Conservation (phyloP, 2,888 invertebrate genomes). For the Orthonevra nobilis region DNA sequence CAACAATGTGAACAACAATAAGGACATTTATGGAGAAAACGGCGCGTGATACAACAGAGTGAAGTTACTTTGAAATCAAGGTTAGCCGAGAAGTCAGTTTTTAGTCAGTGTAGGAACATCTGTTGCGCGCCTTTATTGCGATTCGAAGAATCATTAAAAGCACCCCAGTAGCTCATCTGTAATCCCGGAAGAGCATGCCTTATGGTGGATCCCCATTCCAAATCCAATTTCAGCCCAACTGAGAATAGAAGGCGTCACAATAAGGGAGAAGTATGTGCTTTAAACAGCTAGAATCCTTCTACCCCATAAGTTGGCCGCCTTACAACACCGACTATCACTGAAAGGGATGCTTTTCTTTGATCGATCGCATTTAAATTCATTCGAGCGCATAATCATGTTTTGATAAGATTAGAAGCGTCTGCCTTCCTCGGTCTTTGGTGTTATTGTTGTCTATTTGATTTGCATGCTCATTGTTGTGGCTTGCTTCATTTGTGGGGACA, state of each 20-base stretch:
- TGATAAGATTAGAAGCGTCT: slow-evolving; percentile 52
- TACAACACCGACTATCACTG: slow-evolving; percentile 6
- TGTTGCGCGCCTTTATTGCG: slow-evolving; percentile 28
- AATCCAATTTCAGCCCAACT: slow-evolving; percentile 3
- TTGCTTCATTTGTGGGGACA: not conserved
- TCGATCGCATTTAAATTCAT: slow-evolving; percentile 59
- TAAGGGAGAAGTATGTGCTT: not conserved
- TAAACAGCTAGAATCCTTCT: not conserved
- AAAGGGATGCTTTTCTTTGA: slow-evolving; percentile 47
- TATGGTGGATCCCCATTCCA: slow-evolving; percentile 12
- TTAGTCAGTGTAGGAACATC: slow-evolving; percentile 15
- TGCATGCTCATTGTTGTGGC: slow-evolving; percentile 4
- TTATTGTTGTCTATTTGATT: slow-evolving; percentile 32
- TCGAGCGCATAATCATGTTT: slow-evolving; percentile 53
- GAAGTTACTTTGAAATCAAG: slow-evolving; percentile 35
- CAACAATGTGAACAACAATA: not conserved
- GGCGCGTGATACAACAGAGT: not conserved
- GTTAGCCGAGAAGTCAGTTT: not conserved
- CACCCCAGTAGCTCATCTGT: slow-evolving; percentile 17
- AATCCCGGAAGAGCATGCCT: slow-evolving; percentile 12
- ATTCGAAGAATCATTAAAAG: slow-evolving; percentile 22
- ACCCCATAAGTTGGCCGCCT: not conserved
- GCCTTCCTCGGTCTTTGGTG: not conserved
- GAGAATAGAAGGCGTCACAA: too few species aligned
- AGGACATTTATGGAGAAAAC: too few species aligned